Evolutionary conservation across 2,888 invertebrate genomes (phyloP).

Genomic region (Hyposoter dolosus): DNA sequence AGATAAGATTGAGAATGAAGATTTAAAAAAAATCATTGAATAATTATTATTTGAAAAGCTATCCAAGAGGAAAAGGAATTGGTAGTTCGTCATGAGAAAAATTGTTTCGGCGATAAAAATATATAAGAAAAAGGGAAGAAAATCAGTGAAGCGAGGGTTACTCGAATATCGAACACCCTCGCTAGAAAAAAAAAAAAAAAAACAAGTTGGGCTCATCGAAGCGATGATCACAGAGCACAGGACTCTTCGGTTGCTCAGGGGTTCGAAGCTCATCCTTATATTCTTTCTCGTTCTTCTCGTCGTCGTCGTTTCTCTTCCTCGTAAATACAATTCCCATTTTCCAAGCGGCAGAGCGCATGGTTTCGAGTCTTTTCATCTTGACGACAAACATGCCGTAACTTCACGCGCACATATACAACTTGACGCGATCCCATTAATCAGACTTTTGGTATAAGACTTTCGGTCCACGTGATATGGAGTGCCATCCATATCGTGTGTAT

Average conservation of each 20-base stretch:
- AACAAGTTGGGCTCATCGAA: constrained; percentile 44
- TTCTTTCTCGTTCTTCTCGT: not conserved
- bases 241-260: constrained; percentile 19
- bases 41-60: not conserved
- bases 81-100: not conserved
- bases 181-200: not conserved
- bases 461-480: not conserved
- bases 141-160: constrained; percentile 18
- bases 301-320: constrained; percentile 38
- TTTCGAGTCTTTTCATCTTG: constrained; percentile 53
- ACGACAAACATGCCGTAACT: constrained; percentile 45
- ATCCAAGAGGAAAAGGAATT: not conserved
- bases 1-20: not conserved
- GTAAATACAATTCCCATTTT: constrained; percentile 63
- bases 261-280: constrained; percentile 12
- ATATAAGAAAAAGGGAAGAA: not conserved
- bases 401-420: constrained; percentile 17
- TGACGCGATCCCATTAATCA: constrained; percentile 52
- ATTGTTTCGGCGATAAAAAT: constrained; percentile 19
- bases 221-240: constrained; percentile 51
- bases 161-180: constrained; percentile 30
- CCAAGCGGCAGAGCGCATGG: constrained; percentile 39
- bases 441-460: constrained; percentile 8
- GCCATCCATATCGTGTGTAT: not conserved
- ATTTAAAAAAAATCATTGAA: not conserved